Conservation (phyloP, 1,140 invertebrate species). For the Rhopalosiphum padi region DNA sequence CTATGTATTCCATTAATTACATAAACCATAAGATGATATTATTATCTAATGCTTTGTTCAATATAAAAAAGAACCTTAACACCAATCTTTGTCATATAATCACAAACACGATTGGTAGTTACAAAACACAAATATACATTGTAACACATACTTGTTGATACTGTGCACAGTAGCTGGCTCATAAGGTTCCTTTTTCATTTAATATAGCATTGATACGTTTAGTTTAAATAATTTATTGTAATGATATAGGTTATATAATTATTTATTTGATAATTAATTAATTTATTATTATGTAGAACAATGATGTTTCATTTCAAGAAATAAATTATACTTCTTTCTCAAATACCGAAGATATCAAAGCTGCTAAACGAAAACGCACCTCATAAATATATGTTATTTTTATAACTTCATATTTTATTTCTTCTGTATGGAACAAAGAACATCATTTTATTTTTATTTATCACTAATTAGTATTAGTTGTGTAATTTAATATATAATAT, state of each 20-base stretch:
- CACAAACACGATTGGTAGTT: too few species aligned
- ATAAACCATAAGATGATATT: too few species aligned
- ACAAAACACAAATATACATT: too few species aligned
- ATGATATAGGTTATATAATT: background rate
- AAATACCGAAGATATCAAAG: background rate
- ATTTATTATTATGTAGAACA: background rate
- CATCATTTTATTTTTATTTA: background rate
- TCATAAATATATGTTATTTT: background rate
- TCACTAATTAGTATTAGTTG: background rate
- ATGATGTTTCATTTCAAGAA: slow-evolving; percentile 16
- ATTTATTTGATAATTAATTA: background rate
- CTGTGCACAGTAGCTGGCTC: background rate
- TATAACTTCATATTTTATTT: background rate
- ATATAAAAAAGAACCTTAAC: too few species aligned
- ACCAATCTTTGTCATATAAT: too few species aligned
- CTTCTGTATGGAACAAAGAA: background rate
- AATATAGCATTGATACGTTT: background rate
- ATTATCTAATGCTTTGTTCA: too few species aligned
- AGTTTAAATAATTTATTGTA: background rate
- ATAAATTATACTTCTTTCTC: background rate
- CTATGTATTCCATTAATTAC: too few species aligned
- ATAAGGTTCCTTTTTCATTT: background rate
- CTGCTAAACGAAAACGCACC: slow-evolving; percentile 16
- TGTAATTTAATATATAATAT: background rate
- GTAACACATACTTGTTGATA: background rate